These are phyloP conservation scores for Gymnosoma rotundatum DNA, from an alignment of 2,888 invertebrate genomes.

Conservation along the genomic window DNA sequence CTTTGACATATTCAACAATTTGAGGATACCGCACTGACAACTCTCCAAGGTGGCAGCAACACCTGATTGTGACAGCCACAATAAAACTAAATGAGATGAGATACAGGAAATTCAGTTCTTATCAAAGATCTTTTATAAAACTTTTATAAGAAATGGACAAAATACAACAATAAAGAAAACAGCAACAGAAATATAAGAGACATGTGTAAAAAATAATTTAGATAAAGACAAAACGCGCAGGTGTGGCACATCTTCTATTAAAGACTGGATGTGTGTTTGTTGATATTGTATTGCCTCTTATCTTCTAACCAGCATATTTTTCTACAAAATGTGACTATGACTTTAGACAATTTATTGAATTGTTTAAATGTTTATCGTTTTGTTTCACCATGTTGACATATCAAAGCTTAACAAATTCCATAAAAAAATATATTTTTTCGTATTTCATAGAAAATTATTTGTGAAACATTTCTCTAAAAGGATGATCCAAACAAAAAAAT, in stretches of 20 bases:
- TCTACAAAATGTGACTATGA: conserved; percentile 17
- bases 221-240: conserved; percentile 57
- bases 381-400: conserved; percentile 29
- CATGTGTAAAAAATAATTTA: conserved; percentile 61
- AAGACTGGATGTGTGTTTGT: neutral
- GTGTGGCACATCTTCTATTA: conserved; percentile 62
- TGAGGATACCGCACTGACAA: conserved; percentile 39
- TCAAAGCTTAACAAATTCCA: neutral
- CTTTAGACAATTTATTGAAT: conserved; percentile 50
- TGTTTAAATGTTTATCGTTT: conserved; percentile 47
- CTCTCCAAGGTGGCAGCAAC: conserved; percentile 60
- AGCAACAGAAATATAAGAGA: conserved; percentile 35
- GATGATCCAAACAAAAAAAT: conserved; percentile 14
- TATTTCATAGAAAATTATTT: conserved; percentile 3
- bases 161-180: conserved; percentile 8
- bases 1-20: conserved; percentile 49
- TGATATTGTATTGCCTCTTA: neutral
- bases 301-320: conserved; percentile 38
- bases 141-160: conserved; percentile 18
- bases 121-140: conserved; percentile 57
- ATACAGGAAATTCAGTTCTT: conserved; percentile 71
- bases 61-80: conserved; percentile 56
- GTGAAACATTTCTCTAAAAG: neutral
- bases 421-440: too few relatives aligned
- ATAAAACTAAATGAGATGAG: conserved; percentile 45